Conservation (phyloP, 1,140 invertebrate species). For the Nymphalis io region DNA sequence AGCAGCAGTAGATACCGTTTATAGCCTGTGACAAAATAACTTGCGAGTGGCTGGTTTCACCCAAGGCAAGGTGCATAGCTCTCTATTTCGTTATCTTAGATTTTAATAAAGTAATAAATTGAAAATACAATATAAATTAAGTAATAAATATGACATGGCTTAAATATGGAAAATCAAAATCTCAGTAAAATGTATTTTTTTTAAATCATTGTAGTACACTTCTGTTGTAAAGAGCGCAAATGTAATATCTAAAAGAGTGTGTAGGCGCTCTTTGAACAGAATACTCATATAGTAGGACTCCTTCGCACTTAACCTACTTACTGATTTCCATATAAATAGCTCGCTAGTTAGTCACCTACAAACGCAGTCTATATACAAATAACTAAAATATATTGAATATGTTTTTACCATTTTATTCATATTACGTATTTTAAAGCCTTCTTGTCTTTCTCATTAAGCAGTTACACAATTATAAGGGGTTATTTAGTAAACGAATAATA, state of each 20-base stretch:
- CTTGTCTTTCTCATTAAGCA: not conserved
- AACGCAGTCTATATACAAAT: constrained; percentile 1
- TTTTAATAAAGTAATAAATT: too few relatives aligned
- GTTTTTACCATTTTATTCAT: not conserved
- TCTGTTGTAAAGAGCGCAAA: not conserved
- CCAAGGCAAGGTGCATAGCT: too few relatives aligned
- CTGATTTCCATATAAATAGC: constrained; percentile 10
- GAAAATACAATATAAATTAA: too few relatives aligned
- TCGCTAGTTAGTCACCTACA: constrained; percentile 15
- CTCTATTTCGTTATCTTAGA: too few relatives aligned
- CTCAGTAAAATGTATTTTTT: not conserved
- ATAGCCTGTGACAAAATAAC: too few relatives aligned
- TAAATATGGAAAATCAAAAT: too few relatives aligned
- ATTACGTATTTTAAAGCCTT: not conserved
- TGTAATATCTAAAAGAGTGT: constrained; percentile 14
- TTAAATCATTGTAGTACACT: not conserved
- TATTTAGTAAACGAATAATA: too few relatives aligned
- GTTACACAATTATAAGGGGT: too few relatives aligned
- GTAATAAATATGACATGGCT: too few relatives aligned
- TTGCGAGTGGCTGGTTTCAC: too few relatives aligned
- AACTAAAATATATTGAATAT: too few relatives aligned
- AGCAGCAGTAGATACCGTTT: too few relatives aligned
- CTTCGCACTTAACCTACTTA: constrained; percentile 22
- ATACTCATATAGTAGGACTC: constrained; percentile 11
- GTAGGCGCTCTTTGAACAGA: constrained; percentile 7